Base-by-base conservation (phyloP, 2,888 invertebrate genomes). In the Clanis bilineata region DNA sequence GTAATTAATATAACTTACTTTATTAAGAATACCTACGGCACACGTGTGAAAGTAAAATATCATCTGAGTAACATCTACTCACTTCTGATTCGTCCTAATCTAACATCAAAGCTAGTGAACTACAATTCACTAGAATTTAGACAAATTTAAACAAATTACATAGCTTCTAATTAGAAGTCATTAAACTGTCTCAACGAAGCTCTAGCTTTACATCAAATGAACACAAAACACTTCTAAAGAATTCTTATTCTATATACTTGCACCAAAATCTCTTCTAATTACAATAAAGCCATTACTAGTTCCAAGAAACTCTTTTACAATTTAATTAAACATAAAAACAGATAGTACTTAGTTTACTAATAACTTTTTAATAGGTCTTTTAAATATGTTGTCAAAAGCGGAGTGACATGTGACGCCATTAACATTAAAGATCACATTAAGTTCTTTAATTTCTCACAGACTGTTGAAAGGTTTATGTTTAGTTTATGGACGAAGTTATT, bases 401-500 rank as follows among this genome's bases (percentile, higher is more conserved):
- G 10, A 32, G 4, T 32, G 51, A 51, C 51, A 51, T 51, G 15
- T 32, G 51, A 51, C 32, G 32, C 32, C 32, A 32, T 51, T 15
- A 51, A 9, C 32, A 32, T 44, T 44, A 44, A 44, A 47, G 25
- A 47, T 28, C 47, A 47, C 47, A 47, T 78, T 76, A 79, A 75
- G 65, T 67, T 72, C 71, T 73, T 73, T 72, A 76, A 72, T 68
- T 77, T 77, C 77, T 73, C 74, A 77, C 71, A 73, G 28, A 22
- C 62, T 70, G 66, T 68, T 70, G 65, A 79, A 66, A 73, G 68
- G 57, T 74, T 72, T 63, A 62, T 66, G 57, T 57, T 60, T 64
- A 64, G 68, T 71, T 68, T 69, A 70, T 61, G 69, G 45, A 59
- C 23, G 25, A 22, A 22, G n/a, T 44, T 59, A 56, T 38, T 55